phyloP scores from a whole-genome alignment of 2,888 invertebrate genomes.

The Plebejus melissa region DNA sequence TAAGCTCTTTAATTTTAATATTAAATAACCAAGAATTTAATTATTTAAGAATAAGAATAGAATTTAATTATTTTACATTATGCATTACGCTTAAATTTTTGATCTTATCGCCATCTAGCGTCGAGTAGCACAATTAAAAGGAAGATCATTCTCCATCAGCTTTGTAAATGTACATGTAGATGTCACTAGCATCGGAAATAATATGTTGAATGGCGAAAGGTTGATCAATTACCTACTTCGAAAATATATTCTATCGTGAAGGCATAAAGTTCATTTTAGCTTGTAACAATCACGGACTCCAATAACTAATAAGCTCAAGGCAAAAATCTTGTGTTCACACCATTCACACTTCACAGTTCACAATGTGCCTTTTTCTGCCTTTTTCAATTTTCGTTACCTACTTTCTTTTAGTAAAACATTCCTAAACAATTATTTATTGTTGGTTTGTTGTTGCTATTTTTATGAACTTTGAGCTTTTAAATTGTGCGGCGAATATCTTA shows the following conservation, averaged over 20 bases:
- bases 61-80: background rate
- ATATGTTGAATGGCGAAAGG: background rate
- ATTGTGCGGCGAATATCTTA: background rate
- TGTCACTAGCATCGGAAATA: background rate
- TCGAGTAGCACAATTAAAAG: conserved; percentile 40
- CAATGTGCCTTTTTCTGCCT: background rate
- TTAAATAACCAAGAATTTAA: background rate
- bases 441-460: too few relatives aligned
- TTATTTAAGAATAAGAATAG: too few relatives aligned
- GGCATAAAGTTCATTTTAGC: background rate
- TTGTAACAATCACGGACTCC: background rate
- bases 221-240: background rate
- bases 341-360: background rate
- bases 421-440: background rate
- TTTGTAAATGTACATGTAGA: background rate
- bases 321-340: background rate
- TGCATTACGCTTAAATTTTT: background rate
- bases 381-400: background rate
- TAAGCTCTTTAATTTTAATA: too few relatives aligned
- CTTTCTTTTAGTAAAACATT: too few relatives aligned
- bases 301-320: background rate
- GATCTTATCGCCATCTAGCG: background rate
- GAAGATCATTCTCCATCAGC: background rate
- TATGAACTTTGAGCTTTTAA: background rate
- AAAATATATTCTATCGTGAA: background rate